Evolutionary conservation across 2,888 invertebrate genomes (phyloP), one percentile per base, ranked within the genome.

Genomic region (Hydraecia micacea): DNA sequence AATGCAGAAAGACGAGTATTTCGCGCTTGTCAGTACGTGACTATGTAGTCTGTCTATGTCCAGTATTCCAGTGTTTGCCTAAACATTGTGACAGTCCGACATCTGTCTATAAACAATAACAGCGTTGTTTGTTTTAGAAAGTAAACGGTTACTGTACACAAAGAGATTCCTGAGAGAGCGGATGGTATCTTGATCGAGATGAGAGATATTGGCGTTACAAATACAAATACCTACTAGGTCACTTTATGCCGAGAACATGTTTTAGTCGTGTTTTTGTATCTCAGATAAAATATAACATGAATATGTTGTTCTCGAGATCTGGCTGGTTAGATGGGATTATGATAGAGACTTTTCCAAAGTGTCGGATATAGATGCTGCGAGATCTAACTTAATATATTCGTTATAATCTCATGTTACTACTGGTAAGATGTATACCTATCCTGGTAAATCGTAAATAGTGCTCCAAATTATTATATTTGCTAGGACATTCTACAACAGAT

Each of bases 161-260:
- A 42, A 73, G 49, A 66, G 73, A 73, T 85, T 80, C 76, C 85
- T 60, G 74, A 77, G 77, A 76, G 67, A 85, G n/a, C 76, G 83
- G 69, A 75, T 72, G 62, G 36, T 72, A 75, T 80, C 81, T 73
- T 63, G 70, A 75, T 75, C 36, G 32, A 84, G 70, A 73, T 67
- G 75, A 66, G 66, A 73, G 84, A 79, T 83, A 79, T 36, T 63
- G 32, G 7, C 55, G 66, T 8, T 55, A 8, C 69, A 55, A 77
- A 81, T 66, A 25, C 69, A 55, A 77, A 82, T 62, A 77, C n/a
- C n/a, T n/a, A n/a, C 77, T 77, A 42, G 73, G 39, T 25, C 52
- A 58, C 32, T 32, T 25, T 15, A 55, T 39, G 36, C 5, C 15
- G 32, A 36, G 18, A 69, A 69, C 36, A 69, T 36, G 52, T 36